phyloP scores from a whole-genome alignment of 2,888 invertebrate genomes.

The Amphipyra berbera region DNA sequence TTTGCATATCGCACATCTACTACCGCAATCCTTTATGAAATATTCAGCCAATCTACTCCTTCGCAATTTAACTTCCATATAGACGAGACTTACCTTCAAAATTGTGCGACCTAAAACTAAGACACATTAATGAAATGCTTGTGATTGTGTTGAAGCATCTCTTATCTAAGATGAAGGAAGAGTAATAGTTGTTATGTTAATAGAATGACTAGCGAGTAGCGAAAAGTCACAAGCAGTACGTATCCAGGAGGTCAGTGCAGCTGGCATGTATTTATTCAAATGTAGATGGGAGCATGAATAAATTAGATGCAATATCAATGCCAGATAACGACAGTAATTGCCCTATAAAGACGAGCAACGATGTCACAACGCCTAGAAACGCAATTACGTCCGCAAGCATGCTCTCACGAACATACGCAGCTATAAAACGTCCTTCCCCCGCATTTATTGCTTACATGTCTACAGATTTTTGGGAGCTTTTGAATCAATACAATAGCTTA shows the following conservation, averaged over 20 bases:
- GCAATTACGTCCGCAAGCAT: conserved; percentile 83
- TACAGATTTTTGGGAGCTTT: conserved; percentile 74
- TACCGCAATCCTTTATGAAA: conserved; percentile 68
- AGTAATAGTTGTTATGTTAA: conserved; percentile 64
- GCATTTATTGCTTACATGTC: conserved; percentile 78
- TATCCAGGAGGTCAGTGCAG: conserved; percentile 75
- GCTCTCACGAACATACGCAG: conserved; percentile 79
- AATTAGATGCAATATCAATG: conserved; percentile 89
- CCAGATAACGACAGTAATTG: conserved; percentile 88
- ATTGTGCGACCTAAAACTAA: conserved; percentile 60
- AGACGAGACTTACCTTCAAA: conserved; percentile 43
- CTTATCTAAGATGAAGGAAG: too few relatives aligned
- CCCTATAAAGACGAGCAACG: conserved; percentile 87
- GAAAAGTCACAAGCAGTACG: conserved; percentile 65
- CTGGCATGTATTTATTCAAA: conserved; percentile 81
- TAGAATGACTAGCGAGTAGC: conserved; percentile 54
- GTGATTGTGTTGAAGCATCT: not conserved
- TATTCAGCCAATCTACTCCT: conserved; percentile 71
- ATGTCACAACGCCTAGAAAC: conserved; percentile 85
- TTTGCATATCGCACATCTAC: conserved; percentile 71
- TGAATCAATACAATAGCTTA: conserved; percentile 63
- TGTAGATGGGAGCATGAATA: conserved; percentile 80
- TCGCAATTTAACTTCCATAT: conserved; percentile 63
- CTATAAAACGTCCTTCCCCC: conserved; percentile 77
- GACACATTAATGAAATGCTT: conserved; percentile 54